Evolutionary conservation across 1,140 invertebrate species (phyloP).

Genomic region (Chrysopa pallens): DNA sequence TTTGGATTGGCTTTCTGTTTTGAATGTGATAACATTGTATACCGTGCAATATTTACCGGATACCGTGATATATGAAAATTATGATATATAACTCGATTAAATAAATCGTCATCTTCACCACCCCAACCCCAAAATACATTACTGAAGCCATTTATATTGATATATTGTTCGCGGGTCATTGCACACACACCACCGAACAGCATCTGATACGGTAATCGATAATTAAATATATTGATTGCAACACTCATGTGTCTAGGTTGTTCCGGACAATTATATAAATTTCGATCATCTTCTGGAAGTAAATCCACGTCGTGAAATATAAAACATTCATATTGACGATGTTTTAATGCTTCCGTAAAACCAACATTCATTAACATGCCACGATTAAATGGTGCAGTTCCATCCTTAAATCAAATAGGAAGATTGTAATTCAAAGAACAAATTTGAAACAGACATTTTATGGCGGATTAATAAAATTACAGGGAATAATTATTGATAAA

Average conservation of each 20-base stretch:
- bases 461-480: too few species aligned
- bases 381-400: slow-evolving; percentile 63
- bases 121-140: slow-evolving; percentile 90
- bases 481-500: too few species aligned
- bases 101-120: slow-evolving; percentile 86
- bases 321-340: slow-evolving; percentile 70
- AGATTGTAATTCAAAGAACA: not conserved
- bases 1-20: slow-evolving; percentile 79
- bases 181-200: slow-evolving; percentile 84
- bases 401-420: slow-evolving; percentile 22
- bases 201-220: slow-evolving; percentile 74
- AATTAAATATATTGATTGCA: slow-evolving; percentile 76
- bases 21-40: slow-evolving; percentile 79
- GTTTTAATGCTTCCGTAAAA: slow-evolving; percentile 65
- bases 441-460: too few species aligned
- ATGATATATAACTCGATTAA: slow-evolving; percentile 58
- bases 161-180: slow-evolving; percentile 63
- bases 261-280: slow-evolving; percentile 77
- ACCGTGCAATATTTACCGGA: slow-evolving; percentile 68
- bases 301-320: slow-evolving; percentile 94
- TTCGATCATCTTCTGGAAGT: slow-evolving; percentile 79
- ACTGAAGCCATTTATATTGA: slow-evolving; percentile 74
- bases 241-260: slow-evolving; percentile 91
- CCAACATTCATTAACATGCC: slow-evolving; percentile 94
- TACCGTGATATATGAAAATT: slow-evolving; percentile 72